Evolutionary conservation across 2,113 vertebrate genomes (phyloP).

Genomic region (Cheirogaleus medius): DNA sequence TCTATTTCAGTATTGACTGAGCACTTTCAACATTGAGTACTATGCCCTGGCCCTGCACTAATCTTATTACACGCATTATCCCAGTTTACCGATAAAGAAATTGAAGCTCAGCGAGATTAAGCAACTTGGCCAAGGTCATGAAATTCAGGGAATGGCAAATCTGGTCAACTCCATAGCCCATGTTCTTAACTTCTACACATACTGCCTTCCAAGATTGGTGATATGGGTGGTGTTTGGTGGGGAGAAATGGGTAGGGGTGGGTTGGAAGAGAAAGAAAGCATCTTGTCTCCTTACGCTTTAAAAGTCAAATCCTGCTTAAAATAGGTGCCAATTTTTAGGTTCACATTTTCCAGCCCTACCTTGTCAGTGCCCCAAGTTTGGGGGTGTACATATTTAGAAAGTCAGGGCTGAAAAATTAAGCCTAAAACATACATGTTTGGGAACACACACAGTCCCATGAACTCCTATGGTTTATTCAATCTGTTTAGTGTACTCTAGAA

Average conservation of each 20-base stretch:
- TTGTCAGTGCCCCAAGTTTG: background rate
- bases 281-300: background rate
- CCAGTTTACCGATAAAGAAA: background rate
- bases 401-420: background rate
- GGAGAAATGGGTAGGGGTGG: too few relatives aligned
- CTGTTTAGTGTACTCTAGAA: background rate
- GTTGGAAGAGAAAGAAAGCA: background rate
- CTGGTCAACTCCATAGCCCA: background rate
- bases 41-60: background rate
- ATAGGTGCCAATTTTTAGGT: background rate
- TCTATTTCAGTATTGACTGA: background rate
- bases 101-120: background rate
- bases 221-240: background rate
- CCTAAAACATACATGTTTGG: background rate
- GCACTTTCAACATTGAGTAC: background rate
- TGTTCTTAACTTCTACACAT: background rate
- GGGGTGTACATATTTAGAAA: background rate
- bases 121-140: background rate
- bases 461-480: background rate
- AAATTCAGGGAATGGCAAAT: background rate
- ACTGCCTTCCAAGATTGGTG: background rate
- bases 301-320: background rate
- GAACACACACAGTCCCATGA: background rate
- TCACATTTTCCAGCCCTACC: background rate
- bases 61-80: background rate